phyloP scores from a whole-genome alignment of 2,888 invertebrate genomes.

The Hymenopus coronatus region DNA sequence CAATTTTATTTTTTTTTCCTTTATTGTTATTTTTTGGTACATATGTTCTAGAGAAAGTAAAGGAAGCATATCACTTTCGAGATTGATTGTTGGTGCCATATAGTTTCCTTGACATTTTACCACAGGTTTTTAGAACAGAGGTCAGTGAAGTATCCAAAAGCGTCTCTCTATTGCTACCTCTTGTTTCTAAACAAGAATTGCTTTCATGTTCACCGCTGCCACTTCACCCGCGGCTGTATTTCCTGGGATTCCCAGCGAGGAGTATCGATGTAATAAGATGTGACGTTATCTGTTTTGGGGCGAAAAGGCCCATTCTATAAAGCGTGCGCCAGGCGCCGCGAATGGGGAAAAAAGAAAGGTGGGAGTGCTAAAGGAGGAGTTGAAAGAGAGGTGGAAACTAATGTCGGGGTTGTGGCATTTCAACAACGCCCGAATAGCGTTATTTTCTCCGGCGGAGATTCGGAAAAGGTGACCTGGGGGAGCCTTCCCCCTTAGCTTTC shows the following conservation, averaged over 20 bases:
- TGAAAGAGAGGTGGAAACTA: background rate
- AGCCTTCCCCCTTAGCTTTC: background rate
- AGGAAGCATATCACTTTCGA: too few species aligned
- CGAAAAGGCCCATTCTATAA: background rate
- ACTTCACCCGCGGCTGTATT: background rate
- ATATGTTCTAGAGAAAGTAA: too few species aligned
- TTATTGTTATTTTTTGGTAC: too few species aligned
- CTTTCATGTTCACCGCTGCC: background rate
- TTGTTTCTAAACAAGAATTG: background rate
- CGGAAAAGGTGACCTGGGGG: constrained; percentile 5
- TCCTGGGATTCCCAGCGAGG: background rate
- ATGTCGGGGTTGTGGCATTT: background rate
- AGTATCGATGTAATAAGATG: background rate
- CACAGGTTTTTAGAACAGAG: background rate
- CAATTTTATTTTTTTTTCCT: too few species aligned
- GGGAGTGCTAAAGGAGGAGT: background rate
- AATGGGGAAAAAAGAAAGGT: background rate
- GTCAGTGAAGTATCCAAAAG: background rate
- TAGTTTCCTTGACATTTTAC: too few species aligned
- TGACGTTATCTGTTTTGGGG: background rate
- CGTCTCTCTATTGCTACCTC: background rate
- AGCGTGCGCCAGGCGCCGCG: background rate
- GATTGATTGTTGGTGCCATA: too few species aligned
- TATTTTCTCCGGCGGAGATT: background rate
- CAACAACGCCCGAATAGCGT: background rate